These are phyloP conservation scores for Drosophila tristis DNA, from an alignment of 1,140 invertebrate genomes.

Conservation along the genomic window DNA sequence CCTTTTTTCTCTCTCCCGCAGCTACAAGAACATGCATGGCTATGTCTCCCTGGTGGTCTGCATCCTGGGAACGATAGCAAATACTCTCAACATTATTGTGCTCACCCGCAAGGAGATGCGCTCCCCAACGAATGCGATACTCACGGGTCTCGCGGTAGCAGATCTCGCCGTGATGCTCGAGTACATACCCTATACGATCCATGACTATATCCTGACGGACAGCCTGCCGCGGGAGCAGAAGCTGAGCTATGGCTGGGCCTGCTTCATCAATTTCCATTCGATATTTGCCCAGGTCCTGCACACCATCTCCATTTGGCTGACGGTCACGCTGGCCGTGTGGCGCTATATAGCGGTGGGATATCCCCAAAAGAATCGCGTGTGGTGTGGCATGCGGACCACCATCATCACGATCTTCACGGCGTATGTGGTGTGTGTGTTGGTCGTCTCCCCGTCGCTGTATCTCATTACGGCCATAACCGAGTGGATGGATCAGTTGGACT, in stretches of 20 bases:
- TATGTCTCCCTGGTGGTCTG: slow-evolving; percentile 88
- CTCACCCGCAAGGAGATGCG: slow-evolving; percentile 94
- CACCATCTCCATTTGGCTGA: slow-evolving; percentile 96
- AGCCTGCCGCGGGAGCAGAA: slow-evolving; percentile 68
- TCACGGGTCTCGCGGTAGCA: slow-evolving; percentile 94
- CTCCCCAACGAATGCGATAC: slow-evolving; percentile 92
- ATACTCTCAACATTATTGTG: slow-evolving; percentile 96
- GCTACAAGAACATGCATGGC: slow-evolving; percentile 74
- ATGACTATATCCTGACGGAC: slow-evolving; percentile 88
- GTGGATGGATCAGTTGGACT: slow-evolving; percentile 83
- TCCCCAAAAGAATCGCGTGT: slow-evolving; percentile 90
- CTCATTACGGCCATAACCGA: slow-evolving; percentile 88
- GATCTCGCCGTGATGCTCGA: slow-evolving; percentile 96
- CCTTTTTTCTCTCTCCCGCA: slow-evolving; percentile 14
- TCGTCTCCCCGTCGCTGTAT: slow-evolving; percentile 92
- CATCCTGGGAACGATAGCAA: slow-evolving; percentile 96
- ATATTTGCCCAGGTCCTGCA: slow-evolving; percentile 94
- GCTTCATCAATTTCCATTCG: slow-evolving; percentile 92
- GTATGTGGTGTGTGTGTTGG: slow-evolving; percentile 91
- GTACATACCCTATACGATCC: slow-evolving; percentile 94
- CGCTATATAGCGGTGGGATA: slow-evolving; percentile 94
- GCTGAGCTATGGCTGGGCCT: slow-evolving; percentile 90
- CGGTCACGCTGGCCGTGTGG: slow-evolving; percentile 95
- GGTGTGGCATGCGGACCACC: slow-evolving; percentile 90
- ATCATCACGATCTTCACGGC: slow-evolving; percentile 90